A percentile compares a stretch with the other conserved stretches of the same genome.
These are phyloP conservation scores for Cichladusa arquata DNA, from an alignment of 2,113 vertebrate genomes.

Conservation along the genomic window DNA sequence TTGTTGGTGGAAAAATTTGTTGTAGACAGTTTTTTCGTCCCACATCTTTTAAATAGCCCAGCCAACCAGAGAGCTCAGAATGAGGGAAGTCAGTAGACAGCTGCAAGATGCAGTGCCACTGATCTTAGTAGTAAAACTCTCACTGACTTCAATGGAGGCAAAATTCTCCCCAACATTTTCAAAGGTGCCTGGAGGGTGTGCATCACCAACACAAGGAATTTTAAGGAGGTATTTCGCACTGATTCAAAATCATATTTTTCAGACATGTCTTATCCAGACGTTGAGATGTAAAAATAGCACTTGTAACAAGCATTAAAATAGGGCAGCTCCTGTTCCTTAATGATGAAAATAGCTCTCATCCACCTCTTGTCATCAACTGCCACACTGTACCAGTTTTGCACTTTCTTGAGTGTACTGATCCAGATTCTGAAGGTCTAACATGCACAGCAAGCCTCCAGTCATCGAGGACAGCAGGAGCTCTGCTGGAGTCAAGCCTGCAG, in stretches of 20 bases:
- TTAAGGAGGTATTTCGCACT: slow-evolving; percentile 7
- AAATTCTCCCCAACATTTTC: slow-evolving; percentile 20
- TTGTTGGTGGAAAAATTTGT: not conserved
- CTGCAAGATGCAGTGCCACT: not conserved
- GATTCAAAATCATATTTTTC: not conserved
- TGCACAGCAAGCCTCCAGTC: not conserved
- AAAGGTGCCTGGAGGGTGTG: slow-evolving; percentile 25
- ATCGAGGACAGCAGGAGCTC: not conserved
- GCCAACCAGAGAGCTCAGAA: not conserved
- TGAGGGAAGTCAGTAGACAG: not conserved
- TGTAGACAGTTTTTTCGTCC: not conserved
- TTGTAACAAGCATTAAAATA: slow-evolving; percentile 14
- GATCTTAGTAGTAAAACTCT: not conserved
- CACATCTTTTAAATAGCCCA: not conserved
- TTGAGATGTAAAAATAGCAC: not conserved
- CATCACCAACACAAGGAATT: not conserved
- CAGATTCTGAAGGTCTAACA: slow-evolving; percentile 1
- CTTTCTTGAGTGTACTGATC: not conserved
- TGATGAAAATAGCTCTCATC: not conserved
- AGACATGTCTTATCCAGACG: not conserved
- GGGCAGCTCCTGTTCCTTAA: not conserved
- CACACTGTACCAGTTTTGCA: not conserved
- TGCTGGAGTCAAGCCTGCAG: not conserved
- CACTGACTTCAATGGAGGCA: not conserved
- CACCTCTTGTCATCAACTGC: not conserved